These are phyloP conservation scores for Bambusicola thoracicus DNA, from an alignment of 2,113 vertebrate genomes.

Conservation along the genomic window DNA sequence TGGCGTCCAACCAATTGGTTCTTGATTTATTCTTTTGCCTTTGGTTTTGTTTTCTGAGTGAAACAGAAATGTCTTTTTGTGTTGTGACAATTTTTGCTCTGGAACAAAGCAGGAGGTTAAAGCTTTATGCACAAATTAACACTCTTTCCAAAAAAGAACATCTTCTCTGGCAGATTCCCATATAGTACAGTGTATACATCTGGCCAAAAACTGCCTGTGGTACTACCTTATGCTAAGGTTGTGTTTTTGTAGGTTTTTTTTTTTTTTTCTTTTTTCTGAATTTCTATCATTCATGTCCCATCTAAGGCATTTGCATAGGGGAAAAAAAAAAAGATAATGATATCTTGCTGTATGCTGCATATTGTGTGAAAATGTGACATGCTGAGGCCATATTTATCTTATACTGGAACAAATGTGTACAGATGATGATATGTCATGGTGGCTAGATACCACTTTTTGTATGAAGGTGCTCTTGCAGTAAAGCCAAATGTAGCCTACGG, in stretches of 20 bases:
- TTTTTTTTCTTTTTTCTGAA: not conserved
- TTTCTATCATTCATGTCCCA: not conserved
- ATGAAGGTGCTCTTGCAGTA: not conserved
- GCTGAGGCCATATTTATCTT: not conserved
- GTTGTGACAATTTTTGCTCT: not conserved
- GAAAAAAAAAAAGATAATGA: not conserved
- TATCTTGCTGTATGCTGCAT: not conserved
- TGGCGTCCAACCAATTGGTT: not conserved
- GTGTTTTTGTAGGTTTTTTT: not conserved
- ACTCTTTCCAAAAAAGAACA: not conserved
- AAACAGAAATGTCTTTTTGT: not conserved
- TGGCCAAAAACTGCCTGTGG: not conserved
- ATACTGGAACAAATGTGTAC: not conserved
- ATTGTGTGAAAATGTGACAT: not conserved
- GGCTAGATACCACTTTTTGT: not conserved
- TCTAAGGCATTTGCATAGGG: not conserved
- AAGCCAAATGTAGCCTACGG: constrained; percentile 43
- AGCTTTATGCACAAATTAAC: not conserved
- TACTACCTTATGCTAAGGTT: not conserved
- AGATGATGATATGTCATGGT: not conserved
- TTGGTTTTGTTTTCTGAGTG: not conserved
- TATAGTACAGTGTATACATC: not conserved
- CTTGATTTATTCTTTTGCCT: not conserved
- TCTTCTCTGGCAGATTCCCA: not conserved
- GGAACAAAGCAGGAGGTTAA: constrained; percentile 9